Conservation (phyloP, 1,140 invertebrate genomes). For the Oryzaephilus surinamensis region DNA sequence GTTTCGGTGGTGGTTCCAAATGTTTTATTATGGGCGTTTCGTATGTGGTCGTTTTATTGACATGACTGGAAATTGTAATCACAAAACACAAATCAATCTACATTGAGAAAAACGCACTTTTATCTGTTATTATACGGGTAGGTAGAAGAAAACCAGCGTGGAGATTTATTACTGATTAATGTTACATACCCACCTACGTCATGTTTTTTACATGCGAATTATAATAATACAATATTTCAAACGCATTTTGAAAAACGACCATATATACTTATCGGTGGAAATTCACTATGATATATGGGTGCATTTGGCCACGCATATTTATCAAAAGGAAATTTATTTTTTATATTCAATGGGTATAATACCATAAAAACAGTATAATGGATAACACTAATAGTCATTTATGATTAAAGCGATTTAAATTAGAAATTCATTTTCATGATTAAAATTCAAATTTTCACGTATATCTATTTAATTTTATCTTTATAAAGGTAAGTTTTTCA, state of each 20-base stretch:
- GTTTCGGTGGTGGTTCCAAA: constrained; percentile 50
- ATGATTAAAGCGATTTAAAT: background rate
- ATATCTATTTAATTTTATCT: background rate
- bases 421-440: background rate
- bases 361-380: no score
- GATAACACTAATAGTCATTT: no score
- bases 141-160: background rate
- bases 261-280: no score
- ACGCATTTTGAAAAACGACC: no score
- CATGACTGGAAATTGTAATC: constrained; percentile 55
- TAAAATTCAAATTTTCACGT: background rate
- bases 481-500: no score
- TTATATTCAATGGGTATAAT: no score
- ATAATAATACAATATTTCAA: background rate
- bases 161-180: background rate
- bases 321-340: no score
- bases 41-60: constrained; percentile 83
- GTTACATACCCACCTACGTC: no score
- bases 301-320: no score
- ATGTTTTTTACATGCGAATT: no score
- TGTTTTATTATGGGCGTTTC: constrained; percentile 48
- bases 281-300: no score
- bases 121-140: no score
- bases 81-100: background rate
- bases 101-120: background rate